Conservation (phyloP, 2,113 vertebrate species). For the Loxodonta africana region DNA sequence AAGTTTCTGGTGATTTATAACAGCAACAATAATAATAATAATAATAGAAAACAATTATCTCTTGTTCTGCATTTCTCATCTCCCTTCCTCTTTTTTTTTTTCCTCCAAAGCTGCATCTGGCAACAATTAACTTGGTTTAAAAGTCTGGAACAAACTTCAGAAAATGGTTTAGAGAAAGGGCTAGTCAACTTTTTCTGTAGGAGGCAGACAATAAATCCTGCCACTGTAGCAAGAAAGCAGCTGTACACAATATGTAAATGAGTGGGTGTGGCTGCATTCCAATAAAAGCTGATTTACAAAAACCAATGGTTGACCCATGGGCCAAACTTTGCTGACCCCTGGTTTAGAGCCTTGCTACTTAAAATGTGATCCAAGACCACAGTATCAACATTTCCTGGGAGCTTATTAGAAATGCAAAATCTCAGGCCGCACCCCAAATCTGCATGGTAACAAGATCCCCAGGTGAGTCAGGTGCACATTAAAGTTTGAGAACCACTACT, state of each 20-base stretch:
- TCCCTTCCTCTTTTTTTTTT: no score
- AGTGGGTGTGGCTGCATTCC: not conserved
- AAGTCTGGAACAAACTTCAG: not conserved
- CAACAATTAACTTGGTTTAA: not conserved
- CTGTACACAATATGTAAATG: not conserved
- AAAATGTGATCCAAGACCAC: not conserved
- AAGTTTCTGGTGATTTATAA: not conserved
- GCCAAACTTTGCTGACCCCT: not conserved
- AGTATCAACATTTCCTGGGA: not conserved
- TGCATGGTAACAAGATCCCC: not conserved
- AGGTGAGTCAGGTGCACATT: not conserved
- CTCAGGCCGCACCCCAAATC: not conserved
- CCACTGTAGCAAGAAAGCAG: not conserved
- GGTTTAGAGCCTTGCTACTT: not conserved
- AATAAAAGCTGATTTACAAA: conserved; percentile 11
- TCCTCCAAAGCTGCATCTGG: not conserved
- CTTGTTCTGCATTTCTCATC: not conserved
- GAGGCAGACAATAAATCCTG: not conserved
- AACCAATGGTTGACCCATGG: not conserved
- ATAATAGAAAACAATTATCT: not conserved
- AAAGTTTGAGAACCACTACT: not conserved
- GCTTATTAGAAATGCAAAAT: not conserved
- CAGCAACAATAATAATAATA: not conserved
- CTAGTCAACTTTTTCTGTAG: not conserved
- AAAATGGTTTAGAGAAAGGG: not conserved